A percentile compares a stretch with the other conserved stretches of the same genome.
Evolutionary conservation across 2,888 invertebrate species (phyloP).

Genomic region (Pecten maximus): DNA sequence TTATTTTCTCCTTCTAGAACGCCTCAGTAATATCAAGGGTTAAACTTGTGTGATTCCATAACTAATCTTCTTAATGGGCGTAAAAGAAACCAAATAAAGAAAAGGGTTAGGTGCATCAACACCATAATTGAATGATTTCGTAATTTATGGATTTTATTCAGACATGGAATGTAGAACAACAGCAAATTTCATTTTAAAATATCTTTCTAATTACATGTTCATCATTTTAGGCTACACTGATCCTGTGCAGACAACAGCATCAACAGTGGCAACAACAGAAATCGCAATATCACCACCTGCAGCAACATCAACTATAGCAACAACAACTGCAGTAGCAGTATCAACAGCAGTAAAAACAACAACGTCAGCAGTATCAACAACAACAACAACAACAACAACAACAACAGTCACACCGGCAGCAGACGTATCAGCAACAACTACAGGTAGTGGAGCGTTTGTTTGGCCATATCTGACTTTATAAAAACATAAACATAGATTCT

Average conservation of each 20-base stretch:
- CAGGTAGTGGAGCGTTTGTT: neutral
- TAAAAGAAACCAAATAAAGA: too few species aligned
- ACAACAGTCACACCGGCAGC: neutral
- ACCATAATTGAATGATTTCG: too few species aligned
- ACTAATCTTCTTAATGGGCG: too few species aligned
- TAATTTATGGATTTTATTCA: too few species aligned
- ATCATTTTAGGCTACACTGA: neutral
- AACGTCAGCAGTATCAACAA: too few species aligned
- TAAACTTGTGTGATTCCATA: too few species aligned
- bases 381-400: neutral
- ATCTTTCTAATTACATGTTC: neutral
- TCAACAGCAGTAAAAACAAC: neutral
- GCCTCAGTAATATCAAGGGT: too few species aligned
- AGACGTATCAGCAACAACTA: slow-evolving; percentile 10
- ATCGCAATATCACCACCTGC: neutral
- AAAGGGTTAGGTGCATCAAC: too few species aligned
- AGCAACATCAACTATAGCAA: neutral
- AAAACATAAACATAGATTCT: too few species aligned
- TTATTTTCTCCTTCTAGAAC: too few species aligned
- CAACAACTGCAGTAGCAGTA: neutral
- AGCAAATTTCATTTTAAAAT: neutral
- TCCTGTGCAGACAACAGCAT: neutral
- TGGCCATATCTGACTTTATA: too few species aligned
- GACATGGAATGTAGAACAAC: too few species aligned
- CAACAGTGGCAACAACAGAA: neutral